Evolutionary conservation across 2,797 vertebrate species (phyloP).

Genomic region (Nasua narica): DNA sequence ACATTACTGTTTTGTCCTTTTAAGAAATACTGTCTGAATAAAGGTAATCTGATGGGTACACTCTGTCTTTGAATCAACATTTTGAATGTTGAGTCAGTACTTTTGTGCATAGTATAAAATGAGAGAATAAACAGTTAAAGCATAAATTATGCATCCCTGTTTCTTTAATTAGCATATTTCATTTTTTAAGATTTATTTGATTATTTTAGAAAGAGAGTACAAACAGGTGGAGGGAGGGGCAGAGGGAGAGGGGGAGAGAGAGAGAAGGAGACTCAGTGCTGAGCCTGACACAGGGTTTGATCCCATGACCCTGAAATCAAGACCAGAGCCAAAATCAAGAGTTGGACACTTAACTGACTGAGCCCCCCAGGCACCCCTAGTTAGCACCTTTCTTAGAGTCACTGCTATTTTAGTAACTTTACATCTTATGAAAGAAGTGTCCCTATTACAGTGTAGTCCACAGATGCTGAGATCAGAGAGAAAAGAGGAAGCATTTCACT

Average conservation of each 20-base stretch:
- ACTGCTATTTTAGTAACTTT: conserved; percentile 43
- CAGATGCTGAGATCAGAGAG: conserved; percentile 20
- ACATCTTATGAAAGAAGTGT: conserved; percentile 51
- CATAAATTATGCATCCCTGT: neutral
- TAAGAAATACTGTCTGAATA: neutral
- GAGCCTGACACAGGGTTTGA: neutral
- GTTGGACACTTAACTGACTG: neutral
- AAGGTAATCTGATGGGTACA: neutral
- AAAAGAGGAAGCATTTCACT: neutral
- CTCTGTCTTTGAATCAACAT: conserved; percentile 23
- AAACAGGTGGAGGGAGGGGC: neutral
- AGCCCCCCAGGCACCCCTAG: neutral
- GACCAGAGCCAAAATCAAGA: neutral
- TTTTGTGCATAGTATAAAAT: neutral
- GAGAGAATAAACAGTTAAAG: conserved; percentile 5
- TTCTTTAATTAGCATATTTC: conserved; percentile 58
- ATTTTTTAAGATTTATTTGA: neutral
- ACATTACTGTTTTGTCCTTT: neutral
- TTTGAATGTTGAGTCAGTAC: conserved; percentile 33
- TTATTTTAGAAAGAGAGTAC: neutral
- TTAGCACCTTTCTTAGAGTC: conserved; percentile 7
- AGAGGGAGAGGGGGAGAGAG: neutral
- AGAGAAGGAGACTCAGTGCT: neutral
- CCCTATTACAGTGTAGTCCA: conserved; percentile 47
- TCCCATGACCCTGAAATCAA: neutral